Conservation (phyloP, 1,140 invertebrate genomes). For the Anastrepha ludens region DNA sequence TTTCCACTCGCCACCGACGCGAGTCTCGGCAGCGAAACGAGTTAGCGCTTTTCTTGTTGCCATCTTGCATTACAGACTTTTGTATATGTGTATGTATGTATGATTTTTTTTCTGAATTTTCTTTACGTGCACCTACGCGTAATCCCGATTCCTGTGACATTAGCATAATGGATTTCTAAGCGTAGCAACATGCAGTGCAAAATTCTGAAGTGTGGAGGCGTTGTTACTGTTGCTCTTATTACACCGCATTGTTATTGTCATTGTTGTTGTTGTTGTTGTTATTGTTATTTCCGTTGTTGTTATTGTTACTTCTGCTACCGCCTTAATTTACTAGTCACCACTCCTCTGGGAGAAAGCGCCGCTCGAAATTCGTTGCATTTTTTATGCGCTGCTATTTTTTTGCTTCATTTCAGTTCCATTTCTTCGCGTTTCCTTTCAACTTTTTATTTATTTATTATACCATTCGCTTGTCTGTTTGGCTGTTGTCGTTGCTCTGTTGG, state of each 20-base stretch:
- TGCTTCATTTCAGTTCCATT: background rate
- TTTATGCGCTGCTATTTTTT: conserved; percentile 20
- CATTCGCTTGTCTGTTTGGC: conserved; percentile 28
- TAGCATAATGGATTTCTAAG: conserved; percentile 52
- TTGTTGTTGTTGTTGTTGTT: conserved; percentile 7
- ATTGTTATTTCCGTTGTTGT: background rate
- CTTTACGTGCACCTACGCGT: conserved; percentile 26
- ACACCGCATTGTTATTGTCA: background rate
- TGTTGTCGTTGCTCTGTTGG: conserved; percentile 13
- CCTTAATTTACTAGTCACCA: conserved; percentile 22
- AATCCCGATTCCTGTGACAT: conserved; percentile 48
- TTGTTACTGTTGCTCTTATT: conserved; percentile 17
- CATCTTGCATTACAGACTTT: background rate
- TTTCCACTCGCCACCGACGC: background rate
- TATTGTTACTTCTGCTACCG: conserved; percentile 11
- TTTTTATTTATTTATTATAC: conserved; percentile 34
- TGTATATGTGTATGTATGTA: no score
- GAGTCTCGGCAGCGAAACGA: background rate
- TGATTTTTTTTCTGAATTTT: background rate
- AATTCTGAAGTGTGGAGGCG: background rate
- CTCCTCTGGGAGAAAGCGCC: background rate
- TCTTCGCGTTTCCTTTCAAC: background rate
- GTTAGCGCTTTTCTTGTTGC: background rate
- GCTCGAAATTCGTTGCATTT: conserved; percentile 33
- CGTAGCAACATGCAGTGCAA: conserved; percentile 10